These are phyloP conservation scores for Cranoglanis bouderius DNA, from an alignment of 2,113 vertebrate genomes.

Conservation along the genomic window DNA sequence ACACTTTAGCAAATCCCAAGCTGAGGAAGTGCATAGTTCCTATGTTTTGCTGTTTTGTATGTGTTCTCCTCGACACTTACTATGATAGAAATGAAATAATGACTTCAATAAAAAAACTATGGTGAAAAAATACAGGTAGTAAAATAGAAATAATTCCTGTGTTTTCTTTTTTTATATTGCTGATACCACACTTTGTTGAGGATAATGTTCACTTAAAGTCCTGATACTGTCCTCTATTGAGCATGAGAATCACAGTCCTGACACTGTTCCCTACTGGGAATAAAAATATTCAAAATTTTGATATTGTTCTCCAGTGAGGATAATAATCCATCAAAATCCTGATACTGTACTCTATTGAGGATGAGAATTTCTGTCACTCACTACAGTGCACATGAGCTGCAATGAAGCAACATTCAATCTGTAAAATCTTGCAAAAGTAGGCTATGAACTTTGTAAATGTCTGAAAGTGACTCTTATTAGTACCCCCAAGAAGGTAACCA, in stretches of 20 bases:
- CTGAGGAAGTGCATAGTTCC: constrained; percentile 29
- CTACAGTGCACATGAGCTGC: background rate
- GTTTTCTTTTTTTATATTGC: background rate
- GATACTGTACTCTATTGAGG: background rate
- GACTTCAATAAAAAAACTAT: background rate
- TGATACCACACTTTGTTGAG: background rate
- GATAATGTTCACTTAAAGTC: background rate
- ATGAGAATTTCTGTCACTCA: background rate
- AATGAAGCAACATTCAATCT: background rate
- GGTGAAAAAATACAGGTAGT: background rate
- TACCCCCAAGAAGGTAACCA: background rate
- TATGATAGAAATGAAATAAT: background rate
- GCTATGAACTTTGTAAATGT: background rate
- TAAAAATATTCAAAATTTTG: background rate
- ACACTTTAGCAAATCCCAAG: constrained; percentile 67
- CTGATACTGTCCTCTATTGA: background rate
- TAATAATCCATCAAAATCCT: background rate
- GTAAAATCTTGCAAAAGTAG: background rate
- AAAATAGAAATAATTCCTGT: background rate
- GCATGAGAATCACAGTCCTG: background rate
- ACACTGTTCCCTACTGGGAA: background rate
- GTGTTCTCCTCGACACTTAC: background rate
- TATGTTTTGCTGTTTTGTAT: too few relatives aligned
- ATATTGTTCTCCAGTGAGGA: background rate
- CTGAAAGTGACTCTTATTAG: background rate